Conservation (phyloP, 2,888 invertebrate genomes). For the Philopedon plagiatum region DNA sequence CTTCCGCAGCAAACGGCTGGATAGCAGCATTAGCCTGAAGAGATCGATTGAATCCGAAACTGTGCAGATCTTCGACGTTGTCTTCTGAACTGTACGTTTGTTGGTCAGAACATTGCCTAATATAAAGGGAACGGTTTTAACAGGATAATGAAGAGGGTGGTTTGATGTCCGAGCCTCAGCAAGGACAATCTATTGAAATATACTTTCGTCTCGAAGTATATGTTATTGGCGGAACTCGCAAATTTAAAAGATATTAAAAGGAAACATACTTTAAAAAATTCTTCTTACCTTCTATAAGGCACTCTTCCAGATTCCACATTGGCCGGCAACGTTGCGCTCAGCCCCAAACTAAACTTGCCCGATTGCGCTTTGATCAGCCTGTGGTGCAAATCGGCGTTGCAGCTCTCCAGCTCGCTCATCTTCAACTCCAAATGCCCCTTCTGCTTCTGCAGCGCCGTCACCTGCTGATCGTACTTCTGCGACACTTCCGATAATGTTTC, state of each 20-base stretch:
- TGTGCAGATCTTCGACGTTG: conserved; percentile 56
- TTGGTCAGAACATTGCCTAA: conserved; percentile 63
- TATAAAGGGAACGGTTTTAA: conserved; percentile 25
- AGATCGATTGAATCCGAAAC: conserved; percentile 21
- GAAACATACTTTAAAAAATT: too few species aligned
- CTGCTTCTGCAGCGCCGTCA: conserved; percentile 65
- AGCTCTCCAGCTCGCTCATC: conserved; percentile 66
- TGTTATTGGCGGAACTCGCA: too few species aligned
- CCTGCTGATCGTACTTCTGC: conserved; percentile 60
- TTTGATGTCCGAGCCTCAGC: too few species aligned
- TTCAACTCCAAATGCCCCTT: conserved; percentile 69
- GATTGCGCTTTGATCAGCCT: conserved; percentile 57
- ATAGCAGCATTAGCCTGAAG: not conserved
- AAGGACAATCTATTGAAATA: too few species aligned
- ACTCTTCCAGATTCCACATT: conserved; percentile 16
- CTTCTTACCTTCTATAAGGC: conserved; percentile 31
- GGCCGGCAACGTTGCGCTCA: conserved; percentile 49
- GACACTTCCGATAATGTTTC: conserved; percentile 61
- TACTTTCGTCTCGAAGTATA: too few species aligned
- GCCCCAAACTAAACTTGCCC: conserved; percentile 48
- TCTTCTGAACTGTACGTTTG: conserved; percentile 71
- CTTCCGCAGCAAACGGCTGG: conserved; percentile 51
- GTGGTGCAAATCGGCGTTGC: conserved; percentile 66
- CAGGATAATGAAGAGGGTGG: too few species aligned
- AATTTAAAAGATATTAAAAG: too few species aligned